Conservation (phyloP, 2,888 invertebrate genomes). For the Drosophila algonquin region DNA sequence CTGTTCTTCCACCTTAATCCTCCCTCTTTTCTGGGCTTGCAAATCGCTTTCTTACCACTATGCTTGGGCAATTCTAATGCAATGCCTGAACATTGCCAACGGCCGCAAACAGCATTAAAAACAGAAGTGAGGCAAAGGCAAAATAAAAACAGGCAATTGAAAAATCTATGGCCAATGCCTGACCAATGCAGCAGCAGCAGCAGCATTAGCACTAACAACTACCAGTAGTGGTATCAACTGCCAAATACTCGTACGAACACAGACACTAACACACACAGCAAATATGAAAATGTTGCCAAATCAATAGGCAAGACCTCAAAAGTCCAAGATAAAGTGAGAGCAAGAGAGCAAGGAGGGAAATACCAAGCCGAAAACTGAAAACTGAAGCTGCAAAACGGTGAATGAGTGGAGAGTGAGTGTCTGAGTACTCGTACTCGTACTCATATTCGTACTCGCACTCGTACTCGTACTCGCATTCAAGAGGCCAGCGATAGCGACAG, state of each 20-base stretch:
- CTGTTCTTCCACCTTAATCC: background rate
- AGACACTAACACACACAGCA: conserved; percentile 58
- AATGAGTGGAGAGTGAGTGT: conserved; percentile 29
- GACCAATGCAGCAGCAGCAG: conserved; percentile 54
- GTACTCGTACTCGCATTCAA: conserved; percentile 22
- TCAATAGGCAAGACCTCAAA: conserved; percentile 61
- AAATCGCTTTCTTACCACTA: conserved; percentile 26
- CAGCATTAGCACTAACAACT: conserved; percentile 1
- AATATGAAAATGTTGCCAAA: conserved; percentile 77
- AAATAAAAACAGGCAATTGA: conserved; percentile 67
- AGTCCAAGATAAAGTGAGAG: conserved; percentile 35
- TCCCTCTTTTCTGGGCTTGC: conserved; percentile 3
- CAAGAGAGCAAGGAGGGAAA: conserved; percentile 6
- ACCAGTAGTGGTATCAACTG: conserved; percentile 51
- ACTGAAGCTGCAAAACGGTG: conserved; percentile 37
- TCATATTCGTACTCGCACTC: background rate
- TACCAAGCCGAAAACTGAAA: conserved; percentile 23
- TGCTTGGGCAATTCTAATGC: conserved; percentile 58
- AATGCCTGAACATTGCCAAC: conserved; percentile 42
- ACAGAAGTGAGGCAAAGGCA: conserved; percentile 53
- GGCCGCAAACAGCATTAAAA: conserved; percentile 43
- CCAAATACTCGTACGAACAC: conserved; percentile 60
- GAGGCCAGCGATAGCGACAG: conserved; percentile 42
- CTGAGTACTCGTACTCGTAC: conserved; percentile 21
- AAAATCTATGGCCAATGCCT: conserved; percentile 58